These are phyloP conservation scores for Muraenolepis orangiensis DNA, from an alignment of 2,797 vertebrate genomes.

Conservation along the genomic window DNA sequence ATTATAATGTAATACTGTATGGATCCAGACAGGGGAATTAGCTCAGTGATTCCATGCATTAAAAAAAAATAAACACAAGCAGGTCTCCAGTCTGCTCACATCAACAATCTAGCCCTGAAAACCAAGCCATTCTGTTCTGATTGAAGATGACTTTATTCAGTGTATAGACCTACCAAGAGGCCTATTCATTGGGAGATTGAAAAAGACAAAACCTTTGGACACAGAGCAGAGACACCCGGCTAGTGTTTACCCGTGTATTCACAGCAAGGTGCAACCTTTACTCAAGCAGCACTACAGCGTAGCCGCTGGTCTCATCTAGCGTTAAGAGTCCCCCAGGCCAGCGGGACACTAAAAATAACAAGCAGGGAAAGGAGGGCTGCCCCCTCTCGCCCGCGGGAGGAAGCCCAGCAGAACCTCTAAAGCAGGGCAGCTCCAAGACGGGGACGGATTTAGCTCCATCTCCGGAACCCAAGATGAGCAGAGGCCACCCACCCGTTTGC, in stretches of 20 bases:
- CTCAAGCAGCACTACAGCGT: slow-evolving; percentile 33
- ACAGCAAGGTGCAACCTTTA: slow-evolving; percentile 48
- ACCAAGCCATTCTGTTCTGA: neutral
- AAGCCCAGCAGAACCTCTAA: slow-evolving; percentile 65
- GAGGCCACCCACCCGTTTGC: slow-evolving; percentile 42
- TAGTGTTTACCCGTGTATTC: slow-evolving; percentile 34
- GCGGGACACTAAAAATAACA: slow-evolving; percentile 63
- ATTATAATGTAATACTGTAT: neutral
- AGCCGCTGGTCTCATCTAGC: slow-evolving; percentile 50
- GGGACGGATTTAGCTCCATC: slow-evolving; percentile 65
- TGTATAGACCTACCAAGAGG: neutral
- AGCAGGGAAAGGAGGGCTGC: slow-evolving; percentile 62
- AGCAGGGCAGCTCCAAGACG: slow-evolving; percentile 54
- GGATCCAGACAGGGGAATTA: neutral
- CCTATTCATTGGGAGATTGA: slow-evolving; percentile 17
- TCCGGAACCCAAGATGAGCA: slow-evolving; percentile 46
- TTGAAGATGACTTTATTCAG: neutral
- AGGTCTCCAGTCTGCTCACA: neutral
- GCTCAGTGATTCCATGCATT: neutral
- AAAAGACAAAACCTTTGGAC: slow-evolving; percentile 27
- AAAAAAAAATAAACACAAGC: neutral
- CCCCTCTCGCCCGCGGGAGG: slow-evolving; percentile 58
- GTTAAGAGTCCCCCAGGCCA: slow-evolving; percentile 63
- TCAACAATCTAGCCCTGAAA: neutral
- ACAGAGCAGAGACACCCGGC: slow-evolving; percentile 50